These are phyloP conservation scores for Nomada hirtipes DNA, from an alignment of 2,888 invertebrate species.

Conservation along the genomic window DNA sequence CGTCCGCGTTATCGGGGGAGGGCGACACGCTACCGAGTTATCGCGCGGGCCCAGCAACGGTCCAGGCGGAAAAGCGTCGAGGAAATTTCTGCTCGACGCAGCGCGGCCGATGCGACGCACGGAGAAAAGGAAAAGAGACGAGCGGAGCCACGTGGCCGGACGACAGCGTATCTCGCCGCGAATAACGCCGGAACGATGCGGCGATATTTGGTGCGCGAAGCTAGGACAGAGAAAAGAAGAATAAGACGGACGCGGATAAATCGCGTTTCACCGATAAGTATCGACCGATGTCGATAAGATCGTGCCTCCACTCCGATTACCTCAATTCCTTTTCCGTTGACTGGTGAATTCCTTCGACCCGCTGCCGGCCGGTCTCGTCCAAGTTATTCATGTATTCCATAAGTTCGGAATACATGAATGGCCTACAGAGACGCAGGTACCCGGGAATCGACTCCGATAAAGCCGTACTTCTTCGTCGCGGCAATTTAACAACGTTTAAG, in stretches of 20 bases:
- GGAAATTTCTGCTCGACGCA: background rate
- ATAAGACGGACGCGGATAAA: slow-evolving; percentile 63
- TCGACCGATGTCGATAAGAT: slow-evolving; percentile 72
- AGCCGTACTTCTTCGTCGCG: slow-evolving; percentile 38
- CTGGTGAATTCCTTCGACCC: slow-evolving; percentile 18
- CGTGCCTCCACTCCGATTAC: slow-evolving; percentile 33
- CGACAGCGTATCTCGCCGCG: slow-evolving; percentile 56
- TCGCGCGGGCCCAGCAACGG: background rate
- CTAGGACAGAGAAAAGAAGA: slow-evolving; percentile 15
- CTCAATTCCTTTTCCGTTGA: slow-evolving; percentile 7
- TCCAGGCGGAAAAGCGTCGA: background rate
- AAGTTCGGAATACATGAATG: slow-evolving; percentile 73
- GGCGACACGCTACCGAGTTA: background rate
- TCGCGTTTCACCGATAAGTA: slow-evolving; percentile 68
- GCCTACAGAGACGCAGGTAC: slow-evolving; percentile 59
- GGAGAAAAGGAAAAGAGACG: slow-evolving; percentile 19
- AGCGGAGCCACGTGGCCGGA: slow-evolving; percentile 62
- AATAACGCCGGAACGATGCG: slow-evolving; percentile 48
- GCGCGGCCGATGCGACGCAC: background rate
- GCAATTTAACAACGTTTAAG: slow-evolving; percentile 51
- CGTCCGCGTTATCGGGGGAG: background rate
- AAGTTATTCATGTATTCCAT: slow-evolving; percentile 74
- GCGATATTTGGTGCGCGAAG: background rate
- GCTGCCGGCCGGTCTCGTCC: slow-evolving; percentile 28
- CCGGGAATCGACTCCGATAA: slow-evolving; percentile 61